These are phyloP conservation scores for Stegostoma tigrinum DNA, from an alignment of 2,113 vertebrate species.

Conservation along the genomic window DNA sequence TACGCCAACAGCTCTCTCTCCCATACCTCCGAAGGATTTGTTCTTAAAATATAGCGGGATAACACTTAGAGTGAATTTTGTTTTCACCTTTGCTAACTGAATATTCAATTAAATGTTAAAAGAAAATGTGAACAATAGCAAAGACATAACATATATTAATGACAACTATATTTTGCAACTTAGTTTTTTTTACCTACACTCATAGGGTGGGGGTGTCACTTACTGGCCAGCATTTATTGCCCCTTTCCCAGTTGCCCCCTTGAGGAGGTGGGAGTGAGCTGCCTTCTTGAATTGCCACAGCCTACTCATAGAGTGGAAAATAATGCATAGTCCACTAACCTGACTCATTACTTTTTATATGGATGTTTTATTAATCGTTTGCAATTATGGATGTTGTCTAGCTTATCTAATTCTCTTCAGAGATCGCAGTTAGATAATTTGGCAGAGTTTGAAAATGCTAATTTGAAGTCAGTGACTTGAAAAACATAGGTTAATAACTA, in stretches of 20 bases:
- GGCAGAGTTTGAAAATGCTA: constrained; percentile 3
- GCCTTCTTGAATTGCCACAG: not conserved
- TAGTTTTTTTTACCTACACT: too few relatives aligned
- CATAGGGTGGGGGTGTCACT: too few relatives aligned
- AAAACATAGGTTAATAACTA: not conserved
- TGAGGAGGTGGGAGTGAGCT: not conserved
- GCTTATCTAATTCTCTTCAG: not conserved
- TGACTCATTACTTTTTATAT: not conserved
- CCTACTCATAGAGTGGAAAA: not conserved
- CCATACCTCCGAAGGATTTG: not conserved
- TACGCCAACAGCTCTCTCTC: not conserved
- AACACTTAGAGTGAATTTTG: not conserved
- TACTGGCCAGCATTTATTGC: too few relatives aligned
- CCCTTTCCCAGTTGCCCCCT: too few relatives aligned
- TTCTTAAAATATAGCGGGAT: not conserved
- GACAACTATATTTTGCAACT: not conserved
- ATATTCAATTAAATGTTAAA: not conserved
- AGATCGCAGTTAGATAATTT: not conserved
- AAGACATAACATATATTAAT: not conserved
- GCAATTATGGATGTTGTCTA: not conserved
- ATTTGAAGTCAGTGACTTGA: not conserved
- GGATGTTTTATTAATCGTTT: not conserved
- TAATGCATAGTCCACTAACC: not conserved
- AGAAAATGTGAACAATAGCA: not conserved
- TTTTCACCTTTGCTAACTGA: not conserved